phyloP scores from a whole-genome alignment of 2,888 invertebrate genomes.

The Phortica magna region DNA sequence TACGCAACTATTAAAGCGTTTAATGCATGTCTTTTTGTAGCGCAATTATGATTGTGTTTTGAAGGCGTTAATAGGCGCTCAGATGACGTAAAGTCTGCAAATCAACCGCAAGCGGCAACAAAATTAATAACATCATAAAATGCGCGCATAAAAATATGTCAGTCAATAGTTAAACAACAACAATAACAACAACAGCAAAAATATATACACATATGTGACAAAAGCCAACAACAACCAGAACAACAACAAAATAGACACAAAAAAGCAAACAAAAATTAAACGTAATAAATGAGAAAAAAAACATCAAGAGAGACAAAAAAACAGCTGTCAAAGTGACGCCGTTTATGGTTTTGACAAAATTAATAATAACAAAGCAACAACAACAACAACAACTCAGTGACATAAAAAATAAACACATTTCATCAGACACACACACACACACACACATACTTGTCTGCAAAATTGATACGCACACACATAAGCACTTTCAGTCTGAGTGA shows the following conservation, averaged over 20 bases:
- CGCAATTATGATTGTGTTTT: constrained; percentile 25
- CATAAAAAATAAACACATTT: neutral
- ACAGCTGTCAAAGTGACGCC: constrained; percentile 61
- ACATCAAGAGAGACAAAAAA: constrained; percentile 38
- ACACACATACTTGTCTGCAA: too few relatives aligned
- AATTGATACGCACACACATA: neutral
- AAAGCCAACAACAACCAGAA: neutral
- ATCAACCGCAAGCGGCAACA: constrained; percentile 38
- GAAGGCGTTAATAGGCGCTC: constrained; percentile 44
- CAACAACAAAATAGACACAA: constrained; percentile 37
- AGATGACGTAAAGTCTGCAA: constrained; percentile 14
- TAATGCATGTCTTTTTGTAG: neutral
- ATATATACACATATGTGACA: too few relatives aligned
- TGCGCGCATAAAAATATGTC: constrained; percentile 11
- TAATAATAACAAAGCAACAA: constrained; percentile 40
- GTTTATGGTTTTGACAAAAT: constrained; percentile 52
- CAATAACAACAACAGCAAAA: constrained; percentile 2
- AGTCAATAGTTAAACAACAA: constrained; percentile 17
- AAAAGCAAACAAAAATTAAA: neutral
- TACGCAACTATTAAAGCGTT: neutral
- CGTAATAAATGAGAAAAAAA: constrained; percentile 27
- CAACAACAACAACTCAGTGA: constrained; percentile 8
- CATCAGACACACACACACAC: neutral
- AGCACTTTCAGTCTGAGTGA: neutral
- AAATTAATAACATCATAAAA: constrained; percentile 47